Conservation (phyloP, 2,888 invertebrate genomes). For the Laspeyria flexula region DNA sequence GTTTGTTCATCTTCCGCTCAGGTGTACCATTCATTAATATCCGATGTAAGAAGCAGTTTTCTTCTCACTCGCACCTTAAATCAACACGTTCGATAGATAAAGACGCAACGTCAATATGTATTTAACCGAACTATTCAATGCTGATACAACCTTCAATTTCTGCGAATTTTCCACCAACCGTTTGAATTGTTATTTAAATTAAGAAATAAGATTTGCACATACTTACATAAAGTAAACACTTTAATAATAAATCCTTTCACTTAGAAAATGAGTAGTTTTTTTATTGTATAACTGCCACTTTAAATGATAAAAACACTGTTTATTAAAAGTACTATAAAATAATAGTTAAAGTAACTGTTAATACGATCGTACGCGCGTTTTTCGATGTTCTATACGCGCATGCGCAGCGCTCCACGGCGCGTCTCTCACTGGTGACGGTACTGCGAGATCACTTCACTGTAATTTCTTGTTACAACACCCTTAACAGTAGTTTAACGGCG, state of each 20-base stretch:
- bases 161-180: slow-evolving; percentile 33
- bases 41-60: slow-evolving; percentile 5
- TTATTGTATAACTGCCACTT: slow-evolving; percentile 50
- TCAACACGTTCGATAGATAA: slow-evolving; percentile 37
- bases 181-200: not conserved
- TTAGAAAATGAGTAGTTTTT: slow-evolving; percentile 47
- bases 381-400: slow-evolving; percentile 57
- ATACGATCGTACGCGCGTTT: slow-evolving; percentile 33
- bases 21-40: slow-evolving; percentile 14
- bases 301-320: slow-evolving; percentile 60
- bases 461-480: slow-evolving; percentile 43
- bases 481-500: slow-evolving; percentile 11
- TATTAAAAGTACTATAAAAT: slow-evolving; percentile 45
- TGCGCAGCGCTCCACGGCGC: slow-evolving; percentile 75
- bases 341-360: slow-evolving; percentile 22
- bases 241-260: slow-evolving; percentile 58
- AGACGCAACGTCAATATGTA: slow-evolving; percentile 20
- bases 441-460: slow-evolving; percentile 56
- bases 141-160: slow-evolving; percentile 37
- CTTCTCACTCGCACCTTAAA: slow-evolving; percentile 33
- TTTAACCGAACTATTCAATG: slow-evolving; percentile 19
- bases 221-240: slow-evolving; percentile 69
- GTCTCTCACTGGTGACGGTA: slow-evolving; percentile 62
- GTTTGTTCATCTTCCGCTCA: slow-evolving; percentile 26
- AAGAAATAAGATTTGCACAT: slow-evolving; percentile 46